Percentiles rank a stretch among this genome's conserved stretches.
Evolutionary conservation across 2,113 vertebrate genomes (phyloP).

Genomic region (Takifugu flavidus): DNA sequence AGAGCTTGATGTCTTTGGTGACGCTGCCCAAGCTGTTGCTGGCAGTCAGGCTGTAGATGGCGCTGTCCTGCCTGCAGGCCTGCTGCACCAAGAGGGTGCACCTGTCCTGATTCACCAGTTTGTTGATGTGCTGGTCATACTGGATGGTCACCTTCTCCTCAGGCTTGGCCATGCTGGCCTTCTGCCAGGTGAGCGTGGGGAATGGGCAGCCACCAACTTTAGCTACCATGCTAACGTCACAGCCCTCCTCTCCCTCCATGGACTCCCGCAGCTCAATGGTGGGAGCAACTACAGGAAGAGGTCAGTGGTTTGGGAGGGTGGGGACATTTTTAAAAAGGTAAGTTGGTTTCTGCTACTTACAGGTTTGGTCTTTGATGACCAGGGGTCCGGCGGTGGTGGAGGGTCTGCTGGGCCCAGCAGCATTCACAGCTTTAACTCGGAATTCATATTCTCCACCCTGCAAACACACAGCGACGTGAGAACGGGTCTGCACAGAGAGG

Average conservation of each 20-base stretch:
- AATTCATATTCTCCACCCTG: constrained; percentile 97
- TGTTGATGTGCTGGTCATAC: constrained; percentile 92
- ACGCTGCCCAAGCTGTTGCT: constrained; percentile 88
- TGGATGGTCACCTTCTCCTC: constrained; percentile 83
- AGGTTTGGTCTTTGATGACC: constrained; percentile 93
- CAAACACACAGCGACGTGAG: background rate
- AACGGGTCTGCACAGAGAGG: background rate
- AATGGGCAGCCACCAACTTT: constrained; percentile 94
- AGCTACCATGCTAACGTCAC: constrained; percentile 86
- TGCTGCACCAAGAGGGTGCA: constrained; percentile 92
- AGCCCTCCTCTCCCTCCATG: constrained; percentile 91
- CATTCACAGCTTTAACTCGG: constrained; percentile 96
- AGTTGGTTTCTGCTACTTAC: constrained; percentile 72
- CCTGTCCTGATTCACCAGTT: constrained; percentile 85
- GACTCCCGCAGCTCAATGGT: constrained; percentile 88
- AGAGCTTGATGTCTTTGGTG: constrained; percentile 89
- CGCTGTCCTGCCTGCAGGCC: constrained; percentile 87
- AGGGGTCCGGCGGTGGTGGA: constrained; percentile 89
- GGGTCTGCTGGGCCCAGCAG: constrained; percentile 89
- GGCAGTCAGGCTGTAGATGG: constrained; percentile 88
- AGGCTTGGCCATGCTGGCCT: constrained; percentile 84
- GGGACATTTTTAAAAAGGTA: background rate
- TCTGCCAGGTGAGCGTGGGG: constrained; percentile 90
- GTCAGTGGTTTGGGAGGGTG: background rate
- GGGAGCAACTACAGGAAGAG: constrained; percentile 81